Conservation (phyloP, 1,140 invertebrate species). For the Anoplophora glabripennis region DNA sequence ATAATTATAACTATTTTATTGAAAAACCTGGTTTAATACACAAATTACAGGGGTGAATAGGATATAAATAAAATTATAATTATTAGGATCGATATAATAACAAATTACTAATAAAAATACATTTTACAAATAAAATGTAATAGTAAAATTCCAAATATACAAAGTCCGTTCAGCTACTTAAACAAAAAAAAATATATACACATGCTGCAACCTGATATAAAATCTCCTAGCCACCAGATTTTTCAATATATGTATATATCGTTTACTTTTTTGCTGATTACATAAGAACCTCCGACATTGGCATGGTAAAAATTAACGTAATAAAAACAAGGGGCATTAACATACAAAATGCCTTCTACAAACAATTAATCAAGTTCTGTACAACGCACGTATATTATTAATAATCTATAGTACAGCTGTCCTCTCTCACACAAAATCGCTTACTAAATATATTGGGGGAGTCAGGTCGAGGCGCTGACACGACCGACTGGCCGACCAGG, state of each 20-base stretch:
- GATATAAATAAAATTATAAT: slow-evolving; percentile 3
- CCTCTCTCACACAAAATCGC: slow-evolving; percentile 23
- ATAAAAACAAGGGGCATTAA: slow-evolving; percentile 22
- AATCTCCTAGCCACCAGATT: slow-evolving; percentile 8
- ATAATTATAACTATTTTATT: slow-evolving; percentile 22
- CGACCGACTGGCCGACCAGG: too few relatives aligned
- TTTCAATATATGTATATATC: slow-evolving; percentile 3
- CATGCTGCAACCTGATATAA: neutral
- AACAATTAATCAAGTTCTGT: slow-evolving; percentile 37
- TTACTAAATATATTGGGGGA: slow-evolving; percentile 3
- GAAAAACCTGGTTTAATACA: slow-evolving; percentile 23
- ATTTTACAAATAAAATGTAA: slow-evolving; percentile 4
- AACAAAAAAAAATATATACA: slow-evolving; percentile 13
- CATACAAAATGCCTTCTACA: slow-evolving; percentile 19
- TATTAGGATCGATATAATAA: slow-evolving; percentile 9
- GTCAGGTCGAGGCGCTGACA: too few relatives aligned
- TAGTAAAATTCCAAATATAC: slow-evolving; percentile 5
- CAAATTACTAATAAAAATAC: neutral
- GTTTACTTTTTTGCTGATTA: neutral
- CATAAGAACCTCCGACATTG: slow-evolving; percentile 16
- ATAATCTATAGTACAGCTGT: slow-evolving; percentile 45
- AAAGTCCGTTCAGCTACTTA: neutral
- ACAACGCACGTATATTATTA: slow-evolving; percentile 39
- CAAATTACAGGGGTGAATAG: too few relatives aligned
- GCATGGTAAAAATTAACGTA: slow-evolving; percentile 20